Percentiles rank a stretch among this genome's conserved stretches.
These are phyloP conservation scores for Edolisoma coerulescens DNA, from an alignment of 2,113 vertebrate genomes.

Conservation along the genomic window DNA sequence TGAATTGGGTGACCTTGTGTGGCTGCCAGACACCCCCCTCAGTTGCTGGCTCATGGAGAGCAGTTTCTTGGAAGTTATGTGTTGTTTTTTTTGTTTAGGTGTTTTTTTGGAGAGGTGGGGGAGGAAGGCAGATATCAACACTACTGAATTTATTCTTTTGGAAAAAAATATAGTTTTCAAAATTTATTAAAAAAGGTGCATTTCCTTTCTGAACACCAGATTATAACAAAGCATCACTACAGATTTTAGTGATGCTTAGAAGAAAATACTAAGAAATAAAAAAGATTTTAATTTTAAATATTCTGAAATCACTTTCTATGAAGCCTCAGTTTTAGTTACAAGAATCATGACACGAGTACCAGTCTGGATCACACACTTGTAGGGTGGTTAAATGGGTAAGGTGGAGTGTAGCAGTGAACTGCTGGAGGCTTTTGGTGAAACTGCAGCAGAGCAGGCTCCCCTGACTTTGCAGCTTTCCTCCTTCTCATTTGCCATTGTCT, in stretches of 20 bases:
- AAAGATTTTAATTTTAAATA: not conserved
- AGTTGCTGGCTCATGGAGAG: accelerated
- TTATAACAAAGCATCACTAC: not conserved
- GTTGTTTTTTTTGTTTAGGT: not conserved
- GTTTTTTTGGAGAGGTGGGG: accelerated
- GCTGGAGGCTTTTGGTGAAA: not conserved
- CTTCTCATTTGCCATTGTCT: not conserved
- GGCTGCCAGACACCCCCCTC: not conserved
- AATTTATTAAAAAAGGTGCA: not conserved
- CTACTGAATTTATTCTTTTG: not conserved
- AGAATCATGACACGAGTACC: not conserved
- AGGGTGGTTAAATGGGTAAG: not conserved
- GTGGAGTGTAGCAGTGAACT: not conserved
- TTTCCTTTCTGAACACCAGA: not conserved
- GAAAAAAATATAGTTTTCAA: not conserved
- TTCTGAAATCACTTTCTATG: not conserved
- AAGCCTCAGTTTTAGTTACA: not conserved
- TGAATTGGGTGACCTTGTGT: not conserved
- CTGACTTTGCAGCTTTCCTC: not conserved
- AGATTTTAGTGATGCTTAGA: not conserved
- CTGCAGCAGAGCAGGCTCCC: not conserved
- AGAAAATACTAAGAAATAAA: not conserved
- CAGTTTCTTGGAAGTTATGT: not conserved
- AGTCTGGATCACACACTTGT: not conserved
- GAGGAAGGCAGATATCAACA: not conserved